These are phyloP conservation scores for Pseudopipra pipra DNA, from an alignment of 2,113 vertebrate genomes.

Conservation along the genomic window DNA sequence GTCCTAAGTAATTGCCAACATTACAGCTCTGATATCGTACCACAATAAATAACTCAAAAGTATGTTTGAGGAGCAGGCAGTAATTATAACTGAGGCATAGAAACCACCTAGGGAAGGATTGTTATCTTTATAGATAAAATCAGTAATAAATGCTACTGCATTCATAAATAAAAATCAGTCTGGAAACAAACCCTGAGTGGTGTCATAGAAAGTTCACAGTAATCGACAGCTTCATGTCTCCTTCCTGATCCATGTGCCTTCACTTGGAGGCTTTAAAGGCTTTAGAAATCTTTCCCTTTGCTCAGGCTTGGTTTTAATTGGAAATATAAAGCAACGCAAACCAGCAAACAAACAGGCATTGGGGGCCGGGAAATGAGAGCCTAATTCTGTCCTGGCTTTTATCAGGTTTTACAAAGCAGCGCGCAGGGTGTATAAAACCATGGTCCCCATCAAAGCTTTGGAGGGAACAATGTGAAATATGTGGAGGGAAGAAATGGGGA, in stretches of 20 bases:
- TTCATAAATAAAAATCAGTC: slow-evolving; percentile 62
- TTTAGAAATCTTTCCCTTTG: slow-evolving; percentile 14
- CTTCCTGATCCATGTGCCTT: not conserved
- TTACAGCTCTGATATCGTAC: not conserved
- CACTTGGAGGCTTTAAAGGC: slow-evolving; percentile 1
- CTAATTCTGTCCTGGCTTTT: not conserved
- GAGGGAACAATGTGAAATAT: not conserved
- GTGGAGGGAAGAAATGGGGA: not conserved
- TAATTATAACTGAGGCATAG: slow-evolving; percentile 22
- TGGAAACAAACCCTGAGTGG: slow-evolving; percentile 40
- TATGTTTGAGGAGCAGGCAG: not conserved
- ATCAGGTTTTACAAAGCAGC: not conserved
- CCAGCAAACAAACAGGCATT: not conserved
- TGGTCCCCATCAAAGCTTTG: not conserved
- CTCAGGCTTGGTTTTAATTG: not conserved
- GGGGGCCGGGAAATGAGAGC: not conserved
- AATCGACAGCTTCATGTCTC: slow-evolving; percentile 18
- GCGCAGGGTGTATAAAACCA: not conserved
- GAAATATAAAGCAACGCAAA: slow-evolving; percentile 15
- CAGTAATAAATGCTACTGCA: slow-evolving; percentile 60
- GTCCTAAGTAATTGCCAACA: not conserved
- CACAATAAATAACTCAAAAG: not conserved
- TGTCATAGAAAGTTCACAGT: slow-evolving; percentile 54
- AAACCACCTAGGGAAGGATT: slow-evolving; percentile 24
- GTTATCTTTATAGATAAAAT: slow-evolving; percentile 63